These are phyloP conservation scores for Taurulus bubalis DNA, from an alignment of 2,113 vertebrate genomes.

Conservation along the genomic window DNA sequence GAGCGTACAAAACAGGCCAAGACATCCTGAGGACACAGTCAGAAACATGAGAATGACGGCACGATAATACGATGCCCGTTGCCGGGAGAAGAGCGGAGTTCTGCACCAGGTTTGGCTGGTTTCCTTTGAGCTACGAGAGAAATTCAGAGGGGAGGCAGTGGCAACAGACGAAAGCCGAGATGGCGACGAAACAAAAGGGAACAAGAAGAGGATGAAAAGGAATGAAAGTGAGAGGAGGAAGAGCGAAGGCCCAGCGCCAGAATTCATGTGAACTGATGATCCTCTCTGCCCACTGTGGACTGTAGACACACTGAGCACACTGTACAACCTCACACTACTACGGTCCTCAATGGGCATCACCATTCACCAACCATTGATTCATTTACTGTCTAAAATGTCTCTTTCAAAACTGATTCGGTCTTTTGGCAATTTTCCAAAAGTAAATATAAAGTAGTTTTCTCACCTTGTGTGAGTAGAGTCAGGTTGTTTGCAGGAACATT, in stretches of 20 bases:
- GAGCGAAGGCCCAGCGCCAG: slow-evolving; percentile 53
- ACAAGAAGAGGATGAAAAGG: slow-evolving; percentile 34
- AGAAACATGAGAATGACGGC: neutral
- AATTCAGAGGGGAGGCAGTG: slow-evolving; percentile 21
- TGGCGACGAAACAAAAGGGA: slow-evolving; percentile 38
- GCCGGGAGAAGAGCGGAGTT: neutral
- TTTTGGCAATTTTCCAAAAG: too few species aligned
- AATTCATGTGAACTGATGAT: slow-evolving; percentile 73
- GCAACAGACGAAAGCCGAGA: slow-evolving; percentile 49
- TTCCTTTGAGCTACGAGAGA: slow-evolving; percentile 11
- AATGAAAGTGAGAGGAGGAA: slow-evolving; percentile 71
- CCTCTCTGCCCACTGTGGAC: slow-evolving; percentile 67
- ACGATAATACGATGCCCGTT: neutral
- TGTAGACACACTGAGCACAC: slow-evolving; percentile 52
- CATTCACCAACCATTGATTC: neutral
- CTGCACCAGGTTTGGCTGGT: neutral
- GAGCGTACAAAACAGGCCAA: slow-evolving; percentile 86
- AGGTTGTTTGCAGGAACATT: slow-evolving; percentile 29
- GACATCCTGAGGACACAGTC: slow-evolving; percentile 83
- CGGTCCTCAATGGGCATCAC: slow-evolving; percentile 11
- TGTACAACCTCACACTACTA: slow-evolving; percentile 52
- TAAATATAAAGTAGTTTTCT: slow-evolving; percentile 4
- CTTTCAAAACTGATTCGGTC: too few species aligned
- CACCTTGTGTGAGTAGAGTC: slow-evolving; percentile 54
- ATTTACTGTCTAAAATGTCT: too few species aligned